A percentile compares a stretch with the other conserved stretches of the same genome.
Conservation (phyloP, 2,113 vertebrate genomes). For the Capreolus pygargus region DNA sequence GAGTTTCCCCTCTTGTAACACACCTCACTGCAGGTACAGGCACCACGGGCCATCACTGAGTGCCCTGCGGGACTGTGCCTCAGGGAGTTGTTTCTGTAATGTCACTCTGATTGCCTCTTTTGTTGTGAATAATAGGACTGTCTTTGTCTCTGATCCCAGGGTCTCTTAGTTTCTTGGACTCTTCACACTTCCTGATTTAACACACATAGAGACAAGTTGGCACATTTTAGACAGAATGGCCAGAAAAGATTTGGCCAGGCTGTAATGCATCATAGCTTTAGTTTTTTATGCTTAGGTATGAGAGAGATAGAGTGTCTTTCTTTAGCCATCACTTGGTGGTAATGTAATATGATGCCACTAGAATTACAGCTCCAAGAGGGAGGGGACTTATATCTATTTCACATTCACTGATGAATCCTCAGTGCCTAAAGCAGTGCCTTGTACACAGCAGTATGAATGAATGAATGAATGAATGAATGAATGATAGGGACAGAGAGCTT, state of each 20-base stretch:
- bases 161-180: not conserved
- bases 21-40: fast-evolving
- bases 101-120: not conserved
- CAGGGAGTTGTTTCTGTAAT: not conserved
- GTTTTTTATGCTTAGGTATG: not conserved
- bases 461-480: not conserved
- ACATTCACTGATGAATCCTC: not conserved
- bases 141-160: not conserved
- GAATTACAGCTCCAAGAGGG: not conserved
- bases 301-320: not conserved
- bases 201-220: not conserved
- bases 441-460: not conserved
- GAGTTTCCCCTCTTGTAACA: not conserved
- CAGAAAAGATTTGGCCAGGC: not conserved
- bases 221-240: not conserved
- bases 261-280: not conserved
- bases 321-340: fast-evolving
- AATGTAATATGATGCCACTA: too few relatives aligned
- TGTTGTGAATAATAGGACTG: not conserved
- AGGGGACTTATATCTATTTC: not conserved
- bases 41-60: fast-evolving
- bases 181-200: not conserved
- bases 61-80: too few relatives aligned
- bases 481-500: not conserved
- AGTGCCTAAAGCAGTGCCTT: not conserved